Percentiles rank a stretch among this genome's conserved stretches.
These are phyloP conservation scores for Odobenus rosmarus DNA, from an alignment of 2,113 vertebrate species.

Conservation along the genomic window DNA sequence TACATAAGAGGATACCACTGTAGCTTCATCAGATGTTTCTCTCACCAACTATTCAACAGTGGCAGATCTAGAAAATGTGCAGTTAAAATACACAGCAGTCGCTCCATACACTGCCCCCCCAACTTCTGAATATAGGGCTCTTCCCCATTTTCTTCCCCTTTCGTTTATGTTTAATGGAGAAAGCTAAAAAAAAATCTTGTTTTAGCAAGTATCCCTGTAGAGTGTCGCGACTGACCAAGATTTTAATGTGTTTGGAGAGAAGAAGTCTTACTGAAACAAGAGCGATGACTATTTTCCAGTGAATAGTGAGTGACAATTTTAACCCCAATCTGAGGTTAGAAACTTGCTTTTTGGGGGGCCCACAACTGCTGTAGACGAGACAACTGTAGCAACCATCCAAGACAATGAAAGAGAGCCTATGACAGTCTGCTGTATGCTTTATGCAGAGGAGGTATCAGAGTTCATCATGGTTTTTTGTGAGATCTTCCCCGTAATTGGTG, in stretches of 20 bases:
- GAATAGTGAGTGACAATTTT: conserved; percentile 71
- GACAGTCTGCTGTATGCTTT: not conserved
- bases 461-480: conserved; percentile 96
- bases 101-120: not conserved
- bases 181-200: not conserved
- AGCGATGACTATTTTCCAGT: conserved; percentile 59
- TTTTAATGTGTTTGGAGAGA: conserved; percentile 20
- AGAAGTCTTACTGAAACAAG: conserved; percentile 50
- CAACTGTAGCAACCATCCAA: conserved; percentile 26
- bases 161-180: not conserved
- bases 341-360: conserved; percentile 71
- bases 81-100: conserved; percentile 27
- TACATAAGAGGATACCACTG: not conserved
- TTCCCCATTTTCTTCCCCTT: conserved; percentile 57
- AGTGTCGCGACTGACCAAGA: conserved; percentile 50
- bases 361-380: conserved; percentile 65
- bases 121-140: conserved; percentile 28
- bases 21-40: conserved; percentile 10
- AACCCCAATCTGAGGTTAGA: conserved; percentile 76
- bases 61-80: conserved; percentile 19
- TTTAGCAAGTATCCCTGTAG: not conserved
- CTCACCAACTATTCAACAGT: not conserved
- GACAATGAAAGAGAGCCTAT: not conserved
- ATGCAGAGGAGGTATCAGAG: conserved; percentile 87
- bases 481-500: conserved; percentile 98